Base-by-base conservation (phyloP, 2,797 vertebrate genomes). In the Sphaeramia orbicularis region DNA sequence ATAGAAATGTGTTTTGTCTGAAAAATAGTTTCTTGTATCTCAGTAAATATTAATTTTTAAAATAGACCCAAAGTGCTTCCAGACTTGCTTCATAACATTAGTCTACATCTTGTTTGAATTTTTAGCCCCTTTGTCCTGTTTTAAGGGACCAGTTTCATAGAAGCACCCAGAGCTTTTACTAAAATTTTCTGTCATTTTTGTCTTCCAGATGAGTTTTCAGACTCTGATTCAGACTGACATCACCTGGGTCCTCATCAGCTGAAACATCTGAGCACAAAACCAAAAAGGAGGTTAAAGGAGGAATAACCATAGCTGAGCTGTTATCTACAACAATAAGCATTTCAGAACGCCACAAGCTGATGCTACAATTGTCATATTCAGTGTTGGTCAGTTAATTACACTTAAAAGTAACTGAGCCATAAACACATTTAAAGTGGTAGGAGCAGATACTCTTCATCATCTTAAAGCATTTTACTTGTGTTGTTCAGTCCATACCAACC, bases 181-280 rank as follows among this genome's bases (percentile, higher is more conserved):
- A 3, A 3, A 6, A 27, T 27, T 27, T 24, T 66, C 68, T 41
- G 56, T 69, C 30, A 6, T 84, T 72, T 88, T 91, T 85, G 53
- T 74, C 76, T 92, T 92, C 56, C 75, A 98, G 97, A 95, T 63
- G 94, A 96, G 4, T 83, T 92, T 81, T 97, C 94, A 0, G 93
- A 96, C 84, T 96, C 95, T 0, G 96, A 98, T 83, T 97, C 96
- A 0, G 96, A 98, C 80, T 98, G 92, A 98, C 69, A 43, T 61
- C 11, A 13, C 32, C 0, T 7, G 35, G 24, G 53, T 27, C 40
- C 30, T 53, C 56, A 36, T 24, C 69, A 41, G 66, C 15, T 11
- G 53, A 63, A 0, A 45, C 7, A 12, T 71, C 50, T 49, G 16
- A 44, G 43, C 32, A 36, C 1, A 2, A 16, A 10, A 16, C 7